Conservation (phyloP, 2,113 vertebrate genomes). For the Gallinago undulata region DNA sequence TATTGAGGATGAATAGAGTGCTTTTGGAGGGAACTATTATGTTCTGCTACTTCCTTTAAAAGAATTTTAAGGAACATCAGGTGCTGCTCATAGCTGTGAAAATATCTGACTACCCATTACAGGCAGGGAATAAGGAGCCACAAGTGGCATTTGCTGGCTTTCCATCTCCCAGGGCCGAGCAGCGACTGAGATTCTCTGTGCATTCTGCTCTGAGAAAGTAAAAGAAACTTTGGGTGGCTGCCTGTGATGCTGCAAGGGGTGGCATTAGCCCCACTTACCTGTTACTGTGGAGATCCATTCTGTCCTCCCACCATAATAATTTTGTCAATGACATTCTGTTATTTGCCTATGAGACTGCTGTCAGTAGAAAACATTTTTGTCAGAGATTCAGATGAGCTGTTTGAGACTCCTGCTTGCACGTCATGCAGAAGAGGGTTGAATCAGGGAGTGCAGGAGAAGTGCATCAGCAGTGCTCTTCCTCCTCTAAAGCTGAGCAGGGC, state of each 20-base stretch:
- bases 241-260: neutral
- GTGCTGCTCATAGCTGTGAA: neutral
- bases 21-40: neutral
- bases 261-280: neutral
- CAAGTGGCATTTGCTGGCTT: neutral
- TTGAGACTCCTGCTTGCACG: neutral
- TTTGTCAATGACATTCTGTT: neutral
- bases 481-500: neutral
- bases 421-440: neutral
- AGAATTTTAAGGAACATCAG: neutral
- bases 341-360: neutral
- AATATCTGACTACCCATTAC: neutral
- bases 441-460: neutral
- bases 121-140: neutral
- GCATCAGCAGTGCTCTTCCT: neutral
- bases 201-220: neutral
- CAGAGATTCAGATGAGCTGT: neutral
- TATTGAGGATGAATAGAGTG: neutral
- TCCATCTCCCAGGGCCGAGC: neutral
- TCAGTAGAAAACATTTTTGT: neutral
- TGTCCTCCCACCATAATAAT: neutral
- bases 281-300: constrained; percentile 8
- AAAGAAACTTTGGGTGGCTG: neutral
- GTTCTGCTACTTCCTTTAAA: neutral
- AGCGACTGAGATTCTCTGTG: neutral